Percentiles rank a stretch among this genome's conserved stretches.
These are phyloP conservation scores for Aplysia californica DNA, from an alignment of 1,140 invertebrate genomes.

Conservation along the genomic window DNA sequence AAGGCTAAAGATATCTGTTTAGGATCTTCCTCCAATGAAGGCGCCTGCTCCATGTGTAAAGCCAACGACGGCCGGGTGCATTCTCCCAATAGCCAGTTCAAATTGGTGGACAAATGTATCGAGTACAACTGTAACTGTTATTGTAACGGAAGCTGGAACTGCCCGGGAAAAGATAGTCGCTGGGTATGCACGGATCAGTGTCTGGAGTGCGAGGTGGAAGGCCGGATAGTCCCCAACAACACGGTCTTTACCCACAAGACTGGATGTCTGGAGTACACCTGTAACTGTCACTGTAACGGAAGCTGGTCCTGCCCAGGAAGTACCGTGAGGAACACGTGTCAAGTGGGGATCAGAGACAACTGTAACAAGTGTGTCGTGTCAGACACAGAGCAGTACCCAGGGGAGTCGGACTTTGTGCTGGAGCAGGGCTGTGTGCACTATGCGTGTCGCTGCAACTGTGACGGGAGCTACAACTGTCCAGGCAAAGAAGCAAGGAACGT, in stretches of 20 bases:
- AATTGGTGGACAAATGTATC: conserved; percentile 42
- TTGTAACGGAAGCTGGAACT: conserved; percentile 48
- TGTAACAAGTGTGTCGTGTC: conserved; percentile 33
- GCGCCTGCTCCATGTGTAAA: conserved; percentile 37
- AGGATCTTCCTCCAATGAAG: conserved; percentile 17
- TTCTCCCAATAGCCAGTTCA: conserved; percentile 36
- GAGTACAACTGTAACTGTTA: conserved; percentile 49
- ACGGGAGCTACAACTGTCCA: conserved; percentile 51
- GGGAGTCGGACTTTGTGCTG: conserved; percentile 36
- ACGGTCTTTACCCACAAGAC: conserved; percentile 41
- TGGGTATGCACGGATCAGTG: conserved; percentile 26
- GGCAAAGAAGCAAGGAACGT: conserved; percentile 43
- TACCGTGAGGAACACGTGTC: conserved; percentile 39
- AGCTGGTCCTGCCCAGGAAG: conserved; percentile 45
- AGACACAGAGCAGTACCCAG: conserved; percentile 26
- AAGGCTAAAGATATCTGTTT: conserved; percentile 30
- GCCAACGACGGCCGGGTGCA: conserved; percentile 33
- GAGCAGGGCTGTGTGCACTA: conserved; percentile 43
- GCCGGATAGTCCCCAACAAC: conserved; percentile 27
- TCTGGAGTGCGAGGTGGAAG: conserved; percentile 37
- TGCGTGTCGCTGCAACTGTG: conserved; percentile 48
- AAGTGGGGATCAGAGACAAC: conserved; percentile 35
- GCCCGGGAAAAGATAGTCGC: conserved; percentile 32
- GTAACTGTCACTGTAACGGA: conserved; percentile 49
- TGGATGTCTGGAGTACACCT: conserved; percentile 48